A percentile compares a stretch with the other conserved stretches of the same genome.
These are phyloP conservation scores for Peromyscus californicus DNA, from an alignment of 2,113 vertebrate species.

Conservation along the genomic window DNA sequence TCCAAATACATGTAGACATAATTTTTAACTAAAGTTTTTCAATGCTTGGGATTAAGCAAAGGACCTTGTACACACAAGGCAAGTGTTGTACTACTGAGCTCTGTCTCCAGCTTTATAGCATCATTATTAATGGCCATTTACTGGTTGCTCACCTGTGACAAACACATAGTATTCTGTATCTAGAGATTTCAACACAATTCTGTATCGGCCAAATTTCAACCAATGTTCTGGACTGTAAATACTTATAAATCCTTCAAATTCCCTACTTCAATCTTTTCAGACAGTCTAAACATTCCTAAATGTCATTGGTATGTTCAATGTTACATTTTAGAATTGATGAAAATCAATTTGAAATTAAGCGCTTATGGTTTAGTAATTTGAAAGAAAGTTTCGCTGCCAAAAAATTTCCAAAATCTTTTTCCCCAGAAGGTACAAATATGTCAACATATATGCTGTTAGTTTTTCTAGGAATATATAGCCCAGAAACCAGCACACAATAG, in stretches of 20 bases:
- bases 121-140: not conserved
- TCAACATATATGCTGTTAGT: not conserved
- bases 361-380: not conserved
- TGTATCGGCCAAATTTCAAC: not conserved
- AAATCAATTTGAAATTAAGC: slow-evolving; percentile 14
- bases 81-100: not conserved
- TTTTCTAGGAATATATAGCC: not conserved
- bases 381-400: not conserved
- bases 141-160: not conserved
- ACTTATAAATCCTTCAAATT: not conserved
- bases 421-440: not conserved
- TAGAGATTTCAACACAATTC: not conserved
- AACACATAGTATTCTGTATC: not conserved
- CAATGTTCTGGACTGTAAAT: not conserved
- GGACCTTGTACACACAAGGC: not conserved
- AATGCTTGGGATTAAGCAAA: not conserved
- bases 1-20: too few species aligned
- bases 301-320: not conserved
- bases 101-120: too few species aligned
- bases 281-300: not conserved
- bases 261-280: not conserved
- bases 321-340: slow-evolving; percentile 2
- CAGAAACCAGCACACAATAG: not conserved
- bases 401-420: slow-evolving; percentile 34
- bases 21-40: not conserved